Evolutionary conservation across 1,140 invertebrate genomes (phyloP), one percentile per base, ranked within the genome.

Genomic region (Steinernema khuongi): DNA sequence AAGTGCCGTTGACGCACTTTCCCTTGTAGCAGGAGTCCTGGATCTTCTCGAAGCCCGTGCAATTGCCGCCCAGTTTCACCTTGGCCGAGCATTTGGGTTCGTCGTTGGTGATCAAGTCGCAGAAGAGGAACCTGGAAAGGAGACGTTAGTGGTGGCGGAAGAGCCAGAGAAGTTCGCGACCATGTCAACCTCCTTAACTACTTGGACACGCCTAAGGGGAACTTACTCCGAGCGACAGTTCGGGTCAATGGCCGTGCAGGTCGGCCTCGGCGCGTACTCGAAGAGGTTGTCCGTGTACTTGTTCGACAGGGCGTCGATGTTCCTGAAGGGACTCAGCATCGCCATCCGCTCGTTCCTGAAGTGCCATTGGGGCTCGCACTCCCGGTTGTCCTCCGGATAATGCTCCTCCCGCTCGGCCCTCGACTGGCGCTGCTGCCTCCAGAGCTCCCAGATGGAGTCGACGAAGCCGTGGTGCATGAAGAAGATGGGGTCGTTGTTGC

Each of bases 221-320:
- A 60, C 50, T 60, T 80, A 83, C 79, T 81, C 75, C 11, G 81
- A 84, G 18, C 81, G 83, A 80, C 81, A 83, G 68, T 79, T 77
- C 19, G 33, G 68, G 68, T 50, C 74, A 14, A 31, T 31, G 31
- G 22, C 32, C 1, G 67, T 43, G 76, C 82, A 83, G n/a, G 75
- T 70, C 19, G 83, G 82, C 36, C 82, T 31, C 67, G 83, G 81
- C 18, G 79, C 81, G 67, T 85, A 83, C 50, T 79, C 78, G 66
- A 79, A 83, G 19, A 83, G 19, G 32, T 85, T 81, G 60, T 83
- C 82, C 7, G 82, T 83, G 71, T 82, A 83, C 50, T 81, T 79
- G 32, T 83, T 83, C 26, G 60, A 80, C 41, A 83, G 69, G 14
- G 80, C 82, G 71, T 83, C 82, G n/a, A 81, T 79, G 67, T 79